Conservation (phyloP, 1,140 invertebrate genomes). For the Macrobrachium rosenbergii region DNA sequence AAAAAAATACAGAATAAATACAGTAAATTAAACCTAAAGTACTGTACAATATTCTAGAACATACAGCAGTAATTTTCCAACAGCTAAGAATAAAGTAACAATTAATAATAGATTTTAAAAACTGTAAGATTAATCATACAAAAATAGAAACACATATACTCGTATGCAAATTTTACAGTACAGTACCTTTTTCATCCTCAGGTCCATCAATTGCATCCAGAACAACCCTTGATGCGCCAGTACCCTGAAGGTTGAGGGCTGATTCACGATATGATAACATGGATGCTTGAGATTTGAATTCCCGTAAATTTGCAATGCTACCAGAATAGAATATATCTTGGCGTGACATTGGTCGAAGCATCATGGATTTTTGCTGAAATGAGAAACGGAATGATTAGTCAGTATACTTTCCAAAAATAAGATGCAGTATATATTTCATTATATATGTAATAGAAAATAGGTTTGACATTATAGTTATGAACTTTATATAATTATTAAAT, state of each 20-base stretch:
- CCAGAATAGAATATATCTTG: slow-evolving; percentile 99
- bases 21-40: neutral
- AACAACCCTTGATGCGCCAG: slow-evolving; percentile 57
- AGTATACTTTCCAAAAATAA: neutral
- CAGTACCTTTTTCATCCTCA: slow-evolving; percentile 32
- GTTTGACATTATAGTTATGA: too few species aligned
- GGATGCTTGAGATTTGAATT: slow-evolving; percentile 93
- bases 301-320: slow-evolving; percentile 89
- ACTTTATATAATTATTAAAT: too few species aligned
- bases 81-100: too few species aligned
- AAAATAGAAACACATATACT: neutral
- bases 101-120: neutral
- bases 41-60: neutral
- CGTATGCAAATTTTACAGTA: neutral
- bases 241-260: slow-evolving; percentile 79
- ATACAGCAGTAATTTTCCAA: neutral
- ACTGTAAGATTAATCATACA: neutral
- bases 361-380: slow-evolving; percentile 69
- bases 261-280: slow-evolving; percentile 88
- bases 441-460: too few species aligned
- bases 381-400: too few species aligned
- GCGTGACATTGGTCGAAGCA: slow-evolving; percentile 91
- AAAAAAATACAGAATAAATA: neutral
- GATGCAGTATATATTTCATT: too few species aligned
- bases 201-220: slow-evolving; percentile 59